Percentiles rank a stretch among this genome's conserved stretches.
Evolutionary conservation across 2,113 vertebrate genomes (phyloP).

Genomic region (Arvicanthis niloticus): DNA sequence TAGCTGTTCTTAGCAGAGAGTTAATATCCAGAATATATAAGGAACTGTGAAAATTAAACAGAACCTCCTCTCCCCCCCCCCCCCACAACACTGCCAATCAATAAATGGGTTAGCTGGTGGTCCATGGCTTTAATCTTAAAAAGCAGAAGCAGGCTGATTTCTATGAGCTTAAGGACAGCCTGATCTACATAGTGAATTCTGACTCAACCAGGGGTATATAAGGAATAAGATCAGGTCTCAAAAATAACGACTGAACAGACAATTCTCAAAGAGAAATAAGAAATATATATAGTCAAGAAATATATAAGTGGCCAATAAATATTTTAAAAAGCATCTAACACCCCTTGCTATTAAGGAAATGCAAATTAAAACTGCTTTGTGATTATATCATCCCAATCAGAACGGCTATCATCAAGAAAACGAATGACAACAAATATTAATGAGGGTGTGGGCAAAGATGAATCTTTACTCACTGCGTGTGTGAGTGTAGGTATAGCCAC

Average conservation of each 20-base stretch:
- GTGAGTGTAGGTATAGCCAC: not conserved
- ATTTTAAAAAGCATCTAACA: not conserved
- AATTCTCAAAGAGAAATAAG: not conserved
- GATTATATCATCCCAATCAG: not conserved
- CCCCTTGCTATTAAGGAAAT: not conserved
- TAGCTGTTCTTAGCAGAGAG: not conserved
- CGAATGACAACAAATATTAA: not conserved
- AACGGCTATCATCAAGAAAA: not conserved
- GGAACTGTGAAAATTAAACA: not conserved
- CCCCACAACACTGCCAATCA: not conserved
- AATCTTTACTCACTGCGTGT: too few relatives aligned
- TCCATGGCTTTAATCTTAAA: not conserved
- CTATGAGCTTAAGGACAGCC: not conserved
- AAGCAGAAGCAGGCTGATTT: not conserved
- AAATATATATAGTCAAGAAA: not conserved
- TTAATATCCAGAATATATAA: not conserved
- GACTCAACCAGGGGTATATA: not conserved
- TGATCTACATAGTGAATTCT: not conserved
- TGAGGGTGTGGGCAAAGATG: not conserved
- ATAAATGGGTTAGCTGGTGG: not conserved
- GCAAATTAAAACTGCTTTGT: not conserved
- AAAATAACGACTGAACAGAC: not conserved
- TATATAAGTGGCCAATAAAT: not conserved
- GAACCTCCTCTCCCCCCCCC: not conserved
- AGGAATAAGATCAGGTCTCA: not conserved